These are phyloP conservation scores for Acrossocheilus wenchowensis DNA, from an alignment of 2,797 vertebrate genomes.

Conservation along the genomic window DNA sequence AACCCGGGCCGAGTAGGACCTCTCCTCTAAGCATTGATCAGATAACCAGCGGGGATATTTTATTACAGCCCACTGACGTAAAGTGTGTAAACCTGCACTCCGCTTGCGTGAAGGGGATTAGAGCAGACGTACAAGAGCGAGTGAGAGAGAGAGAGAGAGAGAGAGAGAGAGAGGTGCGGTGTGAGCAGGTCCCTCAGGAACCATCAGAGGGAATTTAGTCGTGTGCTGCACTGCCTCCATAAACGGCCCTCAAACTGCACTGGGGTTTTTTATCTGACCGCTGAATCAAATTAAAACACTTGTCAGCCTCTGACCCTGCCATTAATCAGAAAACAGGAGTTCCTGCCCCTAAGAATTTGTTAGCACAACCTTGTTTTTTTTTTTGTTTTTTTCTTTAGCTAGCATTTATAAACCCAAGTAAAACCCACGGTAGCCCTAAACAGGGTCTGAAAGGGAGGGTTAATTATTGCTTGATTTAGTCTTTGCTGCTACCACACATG, in stretches of 20 bases:
- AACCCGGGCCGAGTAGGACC: slow-evolving; percentile 82
- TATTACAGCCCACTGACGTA: slow-evolving; percentile 80
- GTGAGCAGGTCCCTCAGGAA: slow-evolving; percentile 71
- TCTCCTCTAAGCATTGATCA: slow-evolving; percentile 88
- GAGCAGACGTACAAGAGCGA: neutral
- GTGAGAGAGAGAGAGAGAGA: slow-evolving; percentile 19
- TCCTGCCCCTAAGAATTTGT: slow-evolving; percentile 65
- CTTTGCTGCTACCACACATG: neutral
- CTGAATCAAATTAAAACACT: slow-evolving; percentile 77
- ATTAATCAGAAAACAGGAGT: slow-evolving; percentile 69
- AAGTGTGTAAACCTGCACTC: slow-evolving; percentile 37
- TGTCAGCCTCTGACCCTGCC: slow-evolving; percentile 69
- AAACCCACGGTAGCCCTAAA: neutral
- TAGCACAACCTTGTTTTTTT: slow-evolving; percentile 58
- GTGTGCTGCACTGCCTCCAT: slow-evolving; percentile 64
- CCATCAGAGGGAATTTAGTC: slow-evolving; percentile 71
- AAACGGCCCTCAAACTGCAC: slow-evolving; percentile 63
- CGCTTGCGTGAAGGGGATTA: slow-evolving; percentile 60
- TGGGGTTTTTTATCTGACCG: slow-evolving; percentile 58
- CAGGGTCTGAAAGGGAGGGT: neutral
- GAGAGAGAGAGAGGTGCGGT: neutral
- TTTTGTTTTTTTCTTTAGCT: slow-evolving; percentile 39
- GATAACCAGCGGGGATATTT: slow-evolving; percentile 89
- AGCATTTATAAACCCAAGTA: slow-evolving; percentile 23
- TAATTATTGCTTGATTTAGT: neutral